These are phyloP conservation scores for Dermatophagoides farinae DNA, from an alignment of 1,140 invertebrate genomes.

Conservation along the genomic window DNA sequence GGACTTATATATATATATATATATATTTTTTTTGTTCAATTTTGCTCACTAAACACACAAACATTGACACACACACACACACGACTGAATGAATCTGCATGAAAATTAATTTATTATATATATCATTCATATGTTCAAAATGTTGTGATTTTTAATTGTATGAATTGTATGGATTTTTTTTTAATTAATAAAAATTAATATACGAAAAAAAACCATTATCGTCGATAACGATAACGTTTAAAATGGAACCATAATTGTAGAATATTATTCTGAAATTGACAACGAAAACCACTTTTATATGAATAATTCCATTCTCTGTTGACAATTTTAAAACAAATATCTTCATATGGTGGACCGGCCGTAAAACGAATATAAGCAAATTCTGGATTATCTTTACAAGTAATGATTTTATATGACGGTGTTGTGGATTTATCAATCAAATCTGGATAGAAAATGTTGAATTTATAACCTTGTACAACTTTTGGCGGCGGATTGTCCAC, in stretches of 20 bases:
- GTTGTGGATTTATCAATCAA: conserved; percentile 84
- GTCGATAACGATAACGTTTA: conserved; percentile 82
- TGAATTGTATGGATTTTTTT: too few species aligned
- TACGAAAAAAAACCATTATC: conserved; percentile 35
- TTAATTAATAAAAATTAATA: neutral
- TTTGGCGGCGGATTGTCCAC: conserved; percentile 99
- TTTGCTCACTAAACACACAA: too few species aligned
- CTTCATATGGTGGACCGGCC: conserved; percentile 95
- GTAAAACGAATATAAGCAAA: conserved; percentile 86
- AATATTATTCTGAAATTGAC: conserved; percentile 98
- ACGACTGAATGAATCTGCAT: too few species aligned
- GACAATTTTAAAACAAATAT: conserved; percentile 98
- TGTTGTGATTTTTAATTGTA: too few species aligned
- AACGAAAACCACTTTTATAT: conserved; percentile 88
- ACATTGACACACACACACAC: too few species aligned
- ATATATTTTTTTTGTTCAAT: too few species aligned
- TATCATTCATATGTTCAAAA: too few species aligned
- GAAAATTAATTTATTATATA: too few species aligned
- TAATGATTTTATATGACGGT: conserved; percentile 77
- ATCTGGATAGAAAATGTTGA: conserved; percentile 99
- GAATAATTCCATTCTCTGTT: conserved; percentile 98
- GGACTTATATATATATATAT: too few species aligned
- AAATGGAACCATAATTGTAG: conserved; percentile 99
- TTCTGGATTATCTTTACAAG: conserved; percentile 74
- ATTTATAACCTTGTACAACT: conserved; percentile 99